Evolutionary conservation across 2,797 vertebrate species (phyloP).

Genomic region (Anniella stebbinsi): DNA sequence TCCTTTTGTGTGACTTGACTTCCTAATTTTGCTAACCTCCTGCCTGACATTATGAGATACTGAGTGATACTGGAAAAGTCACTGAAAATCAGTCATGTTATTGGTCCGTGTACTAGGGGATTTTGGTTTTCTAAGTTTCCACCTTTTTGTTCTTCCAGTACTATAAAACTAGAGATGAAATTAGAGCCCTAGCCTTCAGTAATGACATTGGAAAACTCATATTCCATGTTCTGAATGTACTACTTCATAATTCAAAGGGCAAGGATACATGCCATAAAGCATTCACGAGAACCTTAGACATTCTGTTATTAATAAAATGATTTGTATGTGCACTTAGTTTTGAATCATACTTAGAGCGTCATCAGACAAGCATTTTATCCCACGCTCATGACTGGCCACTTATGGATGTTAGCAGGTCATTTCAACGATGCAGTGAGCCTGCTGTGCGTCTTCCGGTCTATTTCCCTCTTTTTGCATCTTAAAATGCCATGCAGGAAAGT

Average conservation of each 20-base stretch:
- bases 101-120: neutral
- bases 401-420: no score
- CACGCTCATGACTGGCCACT: no score
- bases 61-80: conserved; percentile 23
- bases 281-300: rapidly evolving
- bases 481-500: no score
- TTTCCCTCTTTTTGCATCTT: no score
- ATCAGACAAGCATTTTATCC: no score
- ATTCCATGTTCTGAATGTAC: rapidly evolving
- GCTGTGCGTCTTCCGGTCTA: no score
- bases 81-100: conserved; percentile 27
- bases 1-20: neutral
- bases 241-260: neutral
- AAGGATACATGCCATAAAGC: neutral
- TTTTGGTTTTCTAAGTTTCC: conserved; percentile 9
- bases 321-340: rapidly evolving
- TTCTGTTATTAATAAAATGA: rapidly evolving
- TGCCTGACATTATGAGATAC: conserved; percentile 33
- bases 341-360: rapidly evolving
- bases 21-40: conserved; percentile 30
- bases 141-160: rapidly evolving
- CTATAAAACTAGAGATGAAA: conserved; percentile 9
- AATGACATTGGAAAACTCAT: neutral
- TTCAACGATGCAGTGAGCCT: no score
- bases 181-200: neutral